Percentiles rank a stretch among this genome's conserved stretches.
These are phyloP conservation scores for Aphelenchoides fujianensis DNA, from an alignment of 1,140 invertebrate species.

Conservation along the genomic window DNA sequence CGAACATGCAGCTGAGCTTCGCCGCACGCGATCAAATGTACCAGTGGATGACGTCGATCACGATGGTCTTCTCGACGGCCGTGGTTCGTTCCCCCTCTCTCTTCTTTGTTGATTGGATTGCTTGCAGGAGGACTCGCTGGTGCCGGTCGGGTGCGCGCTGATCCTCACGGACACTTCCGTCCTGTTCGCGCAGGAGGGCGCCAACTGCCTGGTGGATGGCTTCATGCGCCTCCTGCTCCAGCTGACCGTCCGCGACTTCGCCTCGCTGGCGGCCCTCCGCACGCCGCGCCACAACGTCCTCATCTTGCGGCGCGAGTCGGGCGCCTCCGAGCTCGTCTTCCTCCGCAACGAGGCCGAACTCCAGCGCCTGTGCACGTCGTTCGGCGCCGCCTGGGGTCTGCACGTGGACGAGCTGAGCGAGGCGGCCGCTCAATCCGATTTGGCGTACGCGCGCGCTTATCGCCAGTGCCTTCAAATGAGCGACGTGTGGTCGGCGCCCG, in stretches of 20 bases:
- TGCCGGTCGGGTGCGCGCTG: slow-evolving; percentile 33
- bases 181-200: slow-evolving; percentile 42
- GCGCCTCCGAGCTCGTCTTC: slow-evolving; percentile 29
- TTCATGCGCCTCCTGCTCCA: slow-evolving; percentile 35
- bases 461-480: background rate
- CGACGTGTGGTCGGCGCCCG: slow-evolving; percentile 7
- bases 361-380: slow-evolving; percentile 9
- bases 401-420: background rate
- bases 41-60: slow-evolving; percentile 36
- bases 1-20: slow-evolving; percentile 37
- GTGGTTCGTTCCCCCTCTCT: background rate
- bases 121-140: slow-evolving; percentile 30
- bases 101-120: background rate
- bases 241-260: slow-evolving; percentile 29
- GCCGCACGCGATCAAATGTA: slow-evolving; percentile 30
- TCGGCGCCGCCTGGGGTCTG: background rate
- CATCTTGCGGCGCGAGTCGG: slow-evolving; percentile 16
- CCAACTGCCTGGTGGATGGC: slow-evolving; percentile 41
- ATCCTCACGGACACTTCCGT: slow-evolving; percentile 32
- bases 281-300: slow-evolving; percentile 15
- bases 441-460: background rate
- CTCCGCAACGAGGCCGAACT: slow-evolving; percentile 33
- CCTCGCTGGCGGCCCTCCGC: slow-evolving; percentile 8
- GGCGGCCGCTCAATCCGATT: slow-evolving; percentile 2
- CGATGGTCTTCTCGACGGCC: slow-evolving; percentile 25